phyloP scores from a whole-genome alignment of 2,113 vertebrate genomes.

The Hylia prasina region DNA sequence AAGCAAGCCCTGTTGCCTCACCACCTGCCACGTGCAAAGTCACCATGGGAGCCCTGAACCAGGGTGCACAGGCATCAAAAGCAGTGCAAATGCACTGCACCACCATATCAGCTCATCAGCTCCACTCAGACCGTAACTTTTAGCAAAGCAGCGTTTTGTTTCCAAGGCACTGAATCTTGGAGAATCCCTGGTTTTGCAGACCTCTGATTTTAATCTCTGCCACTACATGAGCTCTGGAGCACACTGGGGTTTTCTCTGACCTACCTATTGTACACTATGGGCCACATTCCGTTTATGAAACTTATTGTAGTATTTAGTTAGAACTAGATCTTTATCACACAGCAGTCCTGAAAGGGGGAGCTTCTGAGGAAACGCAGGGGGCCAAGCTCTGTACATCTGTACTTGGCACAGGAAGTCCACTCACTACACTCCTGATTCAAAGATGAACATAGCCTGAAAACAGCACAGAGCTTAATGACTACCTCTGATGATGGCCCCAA shows the following conservation, averaged over 20 bases:
- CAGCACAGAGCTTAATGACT: background rate
- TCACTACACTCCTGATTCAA: background rate
- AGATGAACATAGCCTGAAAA: background rate
- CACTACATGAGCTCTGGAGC: background rate
- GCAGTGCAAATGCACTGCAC: background rate
- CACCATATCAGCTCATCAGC: fast-evolving
- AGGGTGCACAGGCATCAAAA: background rate
- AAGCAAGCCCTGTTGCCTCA: background rate
- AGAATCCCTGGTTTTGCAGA: background rate
- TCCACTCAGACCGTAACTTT: too few species aligned
- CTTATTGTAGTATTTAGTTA: background rate
- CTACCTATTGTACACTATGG: background rate
- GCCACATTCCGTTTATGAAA: background rate
- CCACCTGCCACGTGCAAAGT: background rate
- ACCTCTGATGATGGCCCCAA: background rate
- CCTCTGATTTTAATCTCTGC: background rate
- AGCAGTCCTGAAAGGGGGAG: background rate
- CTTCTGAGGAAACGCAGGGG: background rate
- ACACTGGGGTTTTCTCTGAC: background rate
- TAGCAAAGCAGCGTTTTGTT: background rate
- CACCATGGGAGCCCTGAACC: background rate
- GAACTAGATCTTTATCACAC: background rate
- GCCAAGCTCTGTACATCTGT: background rate
- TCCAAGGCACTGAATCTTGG: background rate
- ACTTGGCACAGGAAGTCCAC: background rate